phyloP scores from a whole-genome alignment of 2,888 invertebrate genomes.

The Nymphalis polychloros region DNA sequence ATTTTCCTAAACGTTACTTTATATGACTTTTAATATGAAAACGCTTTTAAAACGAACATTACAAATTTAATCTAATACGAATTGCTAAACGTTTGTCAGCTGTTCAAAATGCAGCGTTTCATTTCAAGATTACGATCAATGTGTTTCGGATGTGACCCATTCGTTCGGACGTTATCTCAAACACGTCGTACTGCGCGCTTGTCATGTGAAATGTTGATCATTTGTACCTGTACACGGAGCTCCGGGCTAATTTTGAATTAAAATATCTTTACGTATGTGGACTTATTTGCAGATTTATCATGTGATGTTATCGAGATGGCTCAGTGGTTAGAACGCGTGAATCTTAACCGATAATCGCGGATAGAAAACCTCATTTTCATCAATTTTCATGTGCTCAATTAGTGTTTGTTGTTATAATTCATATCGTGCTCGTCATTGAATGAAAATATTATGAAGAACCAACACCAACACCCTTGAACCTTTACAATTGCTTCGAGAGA shows the following conservation, averaged over 20 bases:
- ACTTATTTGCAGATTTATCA: background rate
- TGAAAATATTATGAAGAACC: too few relatives aligned
- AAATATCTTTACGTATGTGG: conserved; percentile 14
- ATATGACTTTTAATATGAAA: background rate
- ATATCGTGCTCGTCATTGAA: too few relatives aligned
- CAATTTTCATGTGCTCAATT: too few relatives aligned
- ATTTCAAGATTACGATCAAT: conserved; percentile 36
- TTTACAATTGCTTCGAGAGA: too few relatives aligned
- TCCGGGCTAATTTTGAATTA: conserved; percentile 34
- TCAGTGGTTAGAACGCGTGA: too few relatives aligned
- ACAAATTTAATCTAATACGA: conserved; percentile 12
- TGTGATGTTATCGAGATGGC: background rate
- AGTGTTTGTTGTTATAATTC: too few relatives aligned
- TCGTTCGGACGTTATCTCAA: conserved; percentile 68
- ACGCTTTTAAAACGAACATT: background rate
- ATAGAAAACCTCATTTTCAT: too few relatives aligned
- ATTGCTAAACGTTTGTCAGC: conserved; percentile 17
- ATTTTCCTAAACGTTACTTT: background rate
- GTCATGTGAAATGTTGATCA: conserved; percentile 52
- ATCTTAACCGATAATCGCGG: too few relatives aligned
- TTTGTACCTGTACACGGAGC: conserved; percentile 32
- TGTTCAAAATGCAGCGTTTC: conserved; percentile 19
- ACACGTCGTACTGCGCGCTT: conserved; percentile 58
- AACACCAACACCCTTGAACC: too few relatives aligned
- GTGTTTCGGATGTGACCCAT: conserved; percentile 64